Evolutionary conservation across 30 jellyfish, hydroid and myxozoan genomes (phyloP).

Genomic region (Aurelia sp.): DNA sequence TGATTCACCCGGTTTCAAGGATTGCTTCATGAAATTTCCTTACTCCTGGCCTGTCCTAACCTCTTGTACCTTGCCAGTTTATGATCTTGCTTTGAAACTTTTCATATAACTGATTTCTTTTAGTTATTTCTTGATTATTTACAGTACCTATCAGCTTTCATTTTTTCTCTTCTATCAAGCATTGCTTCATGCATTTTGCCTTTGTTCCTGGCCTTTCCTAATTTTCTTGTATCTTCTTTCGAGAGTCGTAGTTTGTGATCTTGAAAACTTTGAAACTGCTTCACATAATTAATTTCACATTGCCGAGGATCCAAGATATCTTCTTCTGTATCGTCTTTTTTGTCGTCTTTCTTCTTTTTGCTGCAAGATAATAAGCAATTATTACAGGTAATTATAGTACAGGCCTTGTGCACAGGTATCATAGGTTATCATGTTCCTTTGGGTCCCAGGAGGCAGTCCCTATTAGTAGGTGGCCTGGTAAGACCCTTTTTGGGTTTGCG

Average conservation of each 20-base stretch:
- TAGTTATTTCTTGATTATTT: conserved; percentile 33
- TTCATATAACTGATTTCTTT: too few species aligned
- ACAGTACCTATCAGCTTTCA: conserved; percentile 98
- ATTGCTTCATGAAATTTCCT: too few species aligned
- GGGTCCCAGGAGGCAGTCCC: too few species aligned
- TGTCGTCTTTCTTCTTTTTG: conserved; percentile 78
- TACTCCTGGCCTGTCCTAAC: too few species aligned
- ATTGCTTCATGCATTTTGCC: conserved; percentile 96
- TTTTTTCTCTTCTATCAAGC: conserved; percentile 97
- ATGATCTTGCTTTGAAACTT: too few species aligned
- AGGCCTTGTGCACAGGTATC: too few species aligned
- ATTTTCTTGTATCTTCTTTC: conserved; percentile 53
- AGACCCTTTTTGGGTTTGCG: too few species aligned
- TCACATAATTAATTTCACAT: conserved; percentile 89
- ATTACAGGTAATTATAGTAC: too few species aligned
- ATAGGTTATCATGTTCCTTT: too few species aligned
- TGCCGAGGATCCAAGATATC: conserved; percentile 81
- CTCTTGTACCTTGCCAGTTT: too few species aligned
- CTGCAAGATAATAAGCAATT: conserved; percentile 21
- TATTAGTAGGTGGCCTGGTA: too few species aligned
- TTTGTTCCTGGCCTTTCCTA: conserved; percentile 77
- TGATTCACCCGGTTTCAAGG: too few species aligned
- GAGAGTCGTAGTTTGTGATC: conserved; percentile 77
- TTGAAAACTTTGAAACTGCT: conserved; percentile 95
- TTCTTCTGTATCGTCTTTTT: conserved; percentile 76